phyloP scores from a whole-genome alignment of 2,113 vertebrate genomes.

The Gymnogyps californianus region DNA sequence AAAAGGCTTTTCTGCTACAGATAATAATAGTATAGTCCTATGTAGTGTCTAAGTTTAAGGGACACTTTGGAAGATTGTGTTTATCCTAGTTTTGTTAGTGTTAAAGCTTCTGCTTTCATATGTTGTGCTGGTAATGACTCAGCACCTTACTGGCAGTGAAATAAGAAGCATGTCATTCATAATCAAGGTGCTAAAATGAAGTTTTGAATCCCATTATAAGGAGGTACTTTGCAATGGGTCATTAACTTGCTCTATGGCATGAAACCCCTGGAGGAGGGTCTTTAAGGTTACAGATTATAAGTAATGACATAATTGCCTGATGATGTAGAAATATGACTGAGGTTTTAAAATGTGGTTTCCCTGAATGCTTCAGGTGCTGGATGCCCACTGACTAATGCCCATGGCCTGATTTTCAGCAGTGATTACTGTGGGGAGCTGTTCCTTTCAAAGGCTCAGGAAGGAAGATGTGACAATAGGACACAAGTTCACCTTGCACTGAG shows the following conservation, averaged over 20 bases:
- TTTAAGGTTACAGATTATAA: background rate
- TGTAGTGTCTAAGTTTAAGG: background rate
- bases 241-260: background rate
- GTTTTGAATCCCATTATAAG: background rate
- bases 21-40: background rate
- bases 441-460: background rate
- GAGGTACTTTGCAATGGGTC: background rate
- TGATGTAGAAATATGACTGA: background rate
- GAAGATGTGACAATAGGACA: background rate
- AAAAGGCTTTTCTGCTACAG: background rate
- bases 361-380: background rate
- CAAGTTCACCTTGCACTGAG: background rate
- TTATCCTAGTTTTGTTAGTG: background rate
- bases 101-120: background rate
- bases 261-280: background rate
- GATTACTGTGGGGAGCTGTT: background rate
- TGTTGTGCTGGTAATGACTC: background rate
- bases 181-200: slow-evolving; percentile 6
- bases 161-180: background rate
- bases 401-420: background rate
- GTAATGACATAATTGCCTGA: background rate
- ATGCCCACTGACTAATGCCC: background rate
- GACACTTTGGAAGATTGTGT: background rate
- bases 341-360: background rate
- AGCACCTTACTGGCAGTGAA: background rate